A percentile compares a stretch with the other conserved stretches of the same genome.
Evolutionary conservation across 2,113 vertebrate species (phyloP).

Genomic region (Neoarius graeffei): DNA sequence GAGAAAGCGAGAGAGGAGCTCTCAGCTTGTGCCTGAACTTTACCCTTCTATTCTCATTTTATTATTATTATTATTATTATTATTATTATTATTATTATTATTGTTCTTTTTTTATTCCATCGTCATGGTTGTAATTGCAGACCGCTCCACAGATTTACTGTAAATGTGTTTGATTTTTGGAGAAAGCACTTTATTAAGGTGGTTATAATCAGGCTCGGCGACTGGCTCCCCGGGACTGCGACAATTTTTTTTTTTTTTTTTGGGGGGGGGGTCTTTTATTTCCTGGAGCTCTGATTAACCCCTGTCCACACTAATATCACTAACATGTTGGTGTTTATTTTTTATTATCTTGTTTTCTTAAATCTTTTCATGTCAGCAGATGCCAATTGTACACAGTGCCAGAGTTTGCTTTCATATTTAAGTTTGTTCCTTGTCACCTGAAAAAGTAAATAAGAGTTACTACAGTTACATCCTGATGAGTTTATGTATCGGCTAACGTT

Average conservation of each 20-base stretch:
- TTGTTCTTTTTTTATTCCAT: conserved; percentile 50
- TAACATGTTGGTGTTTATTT: conserved; percentile 56
- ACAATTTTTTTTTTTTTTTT: conserved; percentile 1
- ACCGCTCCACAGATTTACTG: conserved; percentile 4
- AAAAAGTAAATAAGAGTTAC: conserved; percentile 13
- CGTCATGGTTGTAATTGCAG: conserved; percentile 11
- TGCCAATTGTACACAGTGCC: conserved; percentile 69
- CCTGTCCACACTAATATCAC: conserved; percentile 61
- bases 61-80: conserved; percentile 53
- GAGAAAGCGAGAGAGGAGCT: conserved; percentile 20
- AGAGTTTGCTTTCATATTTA: conserved; percentile 58
- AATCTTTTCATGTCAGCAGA: conserved; percentile 53
- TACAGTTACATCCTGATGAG: conserved; percentile 15
- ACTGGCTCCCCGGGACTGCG: conserved; percentile 58
- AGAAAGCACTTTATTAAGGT: conserved; percentile 82
- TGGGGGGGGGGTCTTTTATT: conserved; percentile 39
- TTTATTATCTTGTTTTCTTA: conserved; percentile 33
- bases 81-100: conserved; percentile 57
- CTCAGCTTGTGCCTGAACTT: conserved; percentile 67
- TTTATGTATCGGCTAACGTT: neutral
- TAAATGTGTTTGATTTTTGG: conserved; percentile 34
- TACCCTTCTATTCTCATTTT: conserved; percentile 55
- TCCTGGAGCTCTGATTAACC: conserved; percentile 43
- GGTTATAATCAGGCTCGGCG: conserved; percentile 66
- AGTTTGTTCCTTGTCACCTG: conserved; percentile 46